Evolutionary conservation across 2,797 vertebrate species (phyloP).

Genomic region (Selene dorsalis): DNA sequence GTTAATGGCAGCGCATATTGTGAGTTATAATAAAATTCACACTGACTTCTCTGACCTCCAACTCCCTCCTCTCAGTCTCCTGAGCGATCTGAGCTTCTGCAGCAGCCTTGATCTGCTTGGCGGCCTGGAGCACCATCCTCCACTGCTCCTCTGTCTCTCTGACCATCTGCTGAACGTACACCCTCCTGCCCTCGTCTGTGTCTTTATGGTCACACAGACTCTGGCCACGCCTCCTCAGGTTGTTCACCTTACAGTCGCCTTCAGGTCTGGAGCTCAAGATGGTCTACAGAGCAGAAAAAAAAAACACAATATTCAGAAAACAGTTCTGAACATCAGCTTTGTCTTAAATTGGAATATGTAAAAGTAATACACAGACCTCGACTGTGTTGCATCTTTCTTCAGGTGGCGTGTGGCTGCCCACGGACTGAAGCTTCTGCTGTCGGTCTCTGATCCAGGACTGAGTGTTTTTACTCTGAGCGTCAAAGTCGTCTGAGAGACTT

Average conservation of each 20-base stretch:
- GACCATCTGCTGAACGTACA: conserved; percentile 69
- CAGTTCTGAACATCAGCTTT: not conserved
- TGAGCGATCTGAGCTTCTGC: conserved; percentile 61
- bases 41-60: conserved; percentile 51
- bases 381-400: conserved; percentile 76
- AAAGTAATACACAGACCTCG: conserved; percentile 81
- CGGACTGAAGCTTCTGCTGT: conserved; percentile 78
- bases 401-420: conserved; percentile 70
- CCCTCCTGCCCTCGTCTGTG: conserved; percentile 57
- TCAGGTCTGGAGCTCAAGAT: conserved; percentile 81
- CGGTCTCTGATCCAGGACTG: conserved; percentile 85
- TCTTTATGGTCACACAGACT: conserved; percentile 71
- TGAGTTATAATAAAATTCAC: too few species aligned
- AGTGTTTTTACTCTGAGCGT: conserved; percentile 76
- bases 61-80: conserved; percentile 58
- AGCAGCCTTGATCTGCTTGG: conserved; percentile 38
- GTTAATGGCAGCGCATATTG: too few species aligned
- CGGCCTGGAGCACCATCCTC: conserved; percentile 62
- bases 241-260: conserved; percentile 84
- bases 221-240: conserved; percentile 76
- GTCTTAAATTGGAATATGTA: not conserved
- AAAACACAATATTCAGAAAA: not conserved
- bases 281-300: conserved; percentile 71
- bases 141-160: conserved; percentile 77
- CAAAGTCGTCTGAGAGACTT: conserved; percentile 70